Evolutionary conservation across 2,797 vertebrate genomes (phyloP).

Genomic region (Buphagus erythrorhynchus): DNA sequence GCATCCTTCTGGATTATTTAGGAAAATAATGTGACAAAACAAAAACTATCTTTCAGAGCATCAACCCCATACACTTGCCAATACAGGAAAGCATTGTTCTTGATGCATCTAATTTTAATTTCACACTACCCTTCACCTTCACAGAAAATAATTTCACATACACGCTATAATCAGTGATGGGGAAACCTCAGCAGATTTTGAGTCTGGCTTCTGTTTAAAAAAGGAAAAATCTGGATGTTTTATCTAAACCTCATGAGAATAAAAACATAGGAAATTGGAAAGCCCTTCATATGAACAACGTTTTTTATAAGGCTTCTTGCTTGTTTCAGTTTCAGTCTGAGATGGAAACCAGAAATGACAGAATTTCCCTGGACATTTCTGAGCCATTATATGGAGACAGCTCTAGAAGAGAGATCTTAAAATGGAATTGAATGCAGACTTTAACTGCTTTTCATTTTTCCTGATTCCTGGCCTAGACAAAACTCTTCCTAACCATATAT

Average conservation of each 20-base stretch:
- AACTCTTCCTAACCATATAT: not conserved
- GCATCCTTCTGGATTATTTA: not conserved
- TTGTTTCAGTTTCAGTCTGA: slow-evolving; percentile 7
- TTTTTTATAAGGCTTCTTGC: not conserved
- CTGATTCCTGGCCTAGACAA: not conserved
- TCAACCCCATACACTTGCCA: not conserved
- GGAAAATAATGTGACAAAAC: not conserved
- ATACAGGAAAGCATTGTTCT: not conserved
- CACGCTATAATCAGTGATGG: not conserved
- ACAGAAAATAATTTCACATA: slow-evolving; percentile 22
- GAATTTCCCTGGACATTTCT: slow-evolving; percentile 27
- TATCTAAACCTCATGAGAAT: not conserved
- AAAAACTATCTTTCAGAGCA: not conserved
- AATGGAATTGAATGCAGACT: not conserved
- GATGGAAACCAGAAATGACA: slow-evolving; percentile 32
- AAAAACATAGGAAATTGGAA: slow-evolving; percentile 19
- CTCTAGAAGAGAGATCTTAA: not conserved
- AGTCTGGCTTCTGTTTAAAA: slow-evolving; percentile 7
- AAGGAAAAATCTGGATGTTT: not conserved
- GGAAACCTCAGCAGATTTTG: slow-evolving; percentile 25
- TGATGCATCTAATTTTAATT: slow-evolving; percentile 40
- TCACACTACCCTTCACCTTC: slow-evolving; percentile 13
- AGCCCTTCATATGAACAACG: not conserved
- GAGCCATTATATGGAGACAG: not conserved
- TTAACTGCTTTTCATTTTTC: not conserved